Conservation (phyloP, 2,888 invertebrate genomes). For the Lepidocyrtoides sp. region DNA sequence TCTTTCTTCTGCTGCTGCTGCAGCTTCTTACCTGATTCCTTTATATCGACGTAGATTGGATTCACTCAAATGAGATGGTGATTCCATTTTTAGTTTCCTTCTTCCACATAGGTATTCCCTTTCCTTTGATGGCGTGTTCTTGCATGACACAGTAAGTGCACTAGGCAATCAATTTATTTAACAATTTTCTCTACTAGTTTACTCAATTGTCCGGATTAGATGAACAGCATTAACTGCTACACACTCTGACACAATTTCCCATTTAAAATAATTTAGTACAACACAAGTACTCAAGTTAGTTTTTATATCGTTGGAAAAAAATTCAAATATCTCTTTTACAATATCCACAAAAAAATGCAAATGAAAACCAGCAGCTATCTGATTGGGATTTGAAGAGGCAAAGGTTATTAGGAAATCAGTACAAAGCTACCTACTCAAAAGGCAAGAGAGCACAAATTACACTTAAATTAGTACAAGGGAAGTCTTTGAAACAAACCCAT, state of each 20-base stretch:
- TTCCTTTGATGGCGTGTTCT: conserved; percentile 26
- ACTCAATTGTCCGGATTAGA: background rate
- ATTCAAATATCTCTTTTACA: background rate
- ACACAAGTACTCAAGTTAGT: background rate
- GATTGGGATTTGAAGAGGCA: background rate
- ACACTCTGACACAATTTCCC: background rate
- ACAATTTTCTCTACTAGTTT: background rate
- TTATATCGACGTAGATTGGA: conserved; percentile 83
- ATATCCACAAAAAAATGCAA: background rate
- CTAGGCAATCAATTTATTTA: background rate
- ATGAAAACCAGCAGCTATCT: background rate
- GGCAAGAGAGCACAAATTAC: background rate
- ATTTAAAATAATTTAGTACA: background rate
- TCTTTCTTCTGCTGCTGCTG: background rate
- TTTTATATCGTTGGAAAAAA: background rate
- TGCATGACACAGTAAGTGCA: conserved; percentile 15
- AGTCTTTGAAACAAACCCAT: background rate
- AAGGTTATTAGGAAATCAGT: background rate
- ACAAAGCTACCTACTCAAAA: background rate
- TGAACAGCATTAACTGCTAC: background rate
- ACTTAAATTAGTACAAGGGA: background rate
- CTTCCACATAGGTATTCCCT: conserved; percentile 24
- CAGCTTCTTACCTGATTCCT: conserved; percentile 84
- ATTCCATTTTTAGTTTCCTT: conserved; percentile 80
- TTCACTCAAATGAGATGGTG: conserved; percentile 84